phyloP scores from a whole-genome alignment of 2,797 vertebrate genomes.

The Coregonus suidteri region DNA sequence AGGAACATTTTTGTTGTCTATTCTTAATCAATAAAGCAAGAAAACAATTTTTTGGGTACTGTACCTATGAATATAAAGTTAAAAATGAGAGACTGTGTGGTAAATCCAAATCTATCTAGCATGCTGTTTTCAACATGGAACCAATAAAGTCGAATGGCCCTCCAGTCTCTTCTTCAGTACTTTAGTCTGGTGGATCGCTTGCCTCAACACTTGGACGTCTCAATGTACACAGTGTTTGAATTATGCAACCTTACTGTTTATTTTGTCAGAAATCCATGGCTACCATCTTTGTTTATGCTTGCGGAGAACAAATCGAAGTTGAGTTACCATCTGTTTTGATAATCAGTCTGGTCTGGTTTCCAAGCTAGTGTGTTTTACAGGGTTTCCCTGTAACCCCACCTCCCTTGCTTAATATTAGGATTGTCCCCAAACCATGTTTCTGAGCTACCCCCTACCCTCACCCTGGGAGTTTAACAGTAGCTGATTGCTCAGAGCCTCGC shows the following conservation, averaged over 20 bases:
- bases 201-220: slow-evolving; percentile 32
- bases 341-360: slow-evolving; percentile 64
- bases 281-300: slow-evolving; percentile 72
- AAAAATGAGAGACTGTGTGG: slow-evolving; percentile 1
- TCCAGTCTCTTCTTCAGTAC: slow-evolving; percentile 16
- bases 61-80: slow-evolving; percentile 11
- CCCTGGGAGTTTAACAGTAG: slow-evolving; percentile 21
- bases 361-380: slow-evolving; percentile 39
- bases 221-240: slow-evolving; percentile 42
- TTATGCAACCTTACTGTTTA: slow-evolving; percentile 61
- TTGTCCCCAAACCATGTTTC: slow-evolving; percentile 15
- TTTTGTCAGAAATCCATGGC: slow-evolving; percentile 63
- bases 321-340: slow-evolving; percentile 72
- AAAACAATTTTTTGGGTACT: background rate
- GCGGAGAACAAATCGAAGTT: slow-evolving; percentile 58
- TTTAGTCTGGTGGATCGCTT: slow-evolving; percentile 43
- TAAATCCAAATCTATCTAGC: slow-evolving; percentile 7
- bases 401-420: slow-evolving; percentile 35
- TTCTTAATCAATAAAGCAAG: slow-evolving; percentile 7
- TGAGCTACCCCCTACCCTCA: background rate
- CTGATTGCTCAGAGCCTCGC: slow-evolving; percentile 37
- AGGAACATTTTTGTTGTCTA: background rate
- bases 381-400: slow-evolving; percentile 18
- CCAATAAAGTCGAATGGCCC: background rate
- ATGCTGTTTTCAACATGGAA: slow-evolving; percentile 24